Evolutionary conservation across 2,113 vertebrate genomes (phyloP), one percentile per base, ranked within the genome.

Genomic region (Salvelinus sp.): DNA sequence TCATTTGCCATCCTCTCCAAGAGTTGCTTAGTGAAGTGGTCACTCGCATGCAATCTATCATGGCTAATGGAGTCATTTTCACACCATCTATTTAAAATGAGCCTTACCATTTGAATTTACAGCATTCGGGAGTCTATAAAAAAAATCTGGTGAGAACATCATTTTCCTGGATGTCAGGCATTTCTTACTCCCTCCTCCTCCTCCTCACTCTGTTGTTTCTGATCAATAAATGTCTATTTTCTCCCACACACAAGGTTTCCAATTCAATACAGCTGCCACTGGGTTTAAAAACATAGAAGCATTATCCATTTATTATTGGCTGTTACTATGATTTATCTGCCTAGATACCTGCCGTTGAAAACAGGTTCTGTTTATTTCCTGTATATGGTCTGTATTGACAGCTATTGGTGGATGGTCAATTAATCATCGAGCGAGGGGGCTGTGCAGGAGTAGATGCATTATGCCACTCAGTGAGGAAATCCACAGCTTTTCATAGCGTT

Each of bases 161-260:
- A 91, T 91, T 92, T 93, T 91, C 86, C 85, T 90, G 84, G 88
- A 91, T 89, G 89, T 89, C 84, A 88, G 89, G 70, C 80, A 76
- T 78, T 76, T 67, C 70, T 64, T 77, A 76, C 69, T 6, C 30
- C 57, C 74, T 79, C 74, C 79, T 80, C 74, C 79, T 80, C 79
- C 82, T 70, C 81, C 81, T 28, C 83, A 2, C 78, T 86, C 86
- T 75, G 85, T 87, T 88, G 87, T 87, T 87, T 87, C 92, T 92
- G 90, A 93, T 93, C 92, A 92, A 91, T 93, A 91, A 91, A 94
- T 89, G 87, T 91, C 85, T 89, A 92, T 95, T 95, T 95, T 92
- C 91, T 92, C 81, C 85, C 87, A 86, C 90, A 88, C 90, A 88
- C 91, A 85, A 93, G 82, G 85, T 88, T 87, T 90, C 91, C 90